Base-by-base conservation (phyloP, 2,888 invertebrate genomes). In the Chymomyza fuscimana region DNA sequence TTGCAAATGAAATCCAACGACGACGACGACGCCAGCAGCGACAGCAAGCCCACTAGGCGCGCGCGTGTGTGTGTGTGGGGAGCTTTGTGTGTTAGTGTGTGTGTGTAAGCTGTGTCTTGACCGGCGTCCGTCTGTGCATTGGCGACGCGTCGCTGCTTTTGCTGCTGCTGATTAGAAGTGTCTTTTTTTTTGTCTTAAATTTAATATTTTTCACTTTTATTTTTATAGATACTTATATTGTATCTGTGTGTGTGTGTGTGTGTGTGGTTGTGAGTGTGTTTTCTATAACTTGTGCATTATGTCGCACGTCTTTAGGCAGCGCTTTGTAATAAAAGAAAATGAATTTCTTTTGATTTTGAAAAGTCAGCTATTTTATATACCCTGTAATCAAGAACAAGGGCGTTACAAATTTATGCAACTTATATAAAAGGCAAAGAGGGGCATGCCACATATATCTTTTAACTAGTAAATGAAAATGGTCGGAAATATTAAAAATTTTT, bases 291-390 rank as follows among this genome's bases (percentile, higher is more conserved):
- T 73, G 75, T 77, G 70, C 76, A 72, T 79, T 83, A 72, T 74
- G 73, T 81, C 36, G 2, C 32, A 54, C 32, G 32, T 64, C 58
- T 58, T 58, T 46, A 12, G 12, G 40, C 40, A 46, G 40, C 10
- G 40, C 12, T 46, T 46, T 46, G 40, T 79, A 87, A 87, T 87
- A 83, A 80, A 32, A 64, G 72, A 70, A 71, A 72, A 69, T 77
- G 79, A 77, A 79, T 81, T 81, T 74, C 74, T 82, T 82, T 77
- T 77, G 74, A 84, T 88, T 61, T 86, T 81, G 87, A 80, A 74
- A 81, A 83, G 73, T 76, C 87, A 86, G 84, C 88, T 74, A 54
- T 73, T 78, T 72, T 32, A 9, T 32, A 32, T 32, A 32, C 32
- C 5, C 32, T 32, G 7, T 9, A 32, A 32, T 32, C 32, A 5